These are phyloP conservation scores for Scophthalmus maximus DNA, from an alignment of 2,113 vertebrate genomes.

Conservation along the genomic window DNA sequence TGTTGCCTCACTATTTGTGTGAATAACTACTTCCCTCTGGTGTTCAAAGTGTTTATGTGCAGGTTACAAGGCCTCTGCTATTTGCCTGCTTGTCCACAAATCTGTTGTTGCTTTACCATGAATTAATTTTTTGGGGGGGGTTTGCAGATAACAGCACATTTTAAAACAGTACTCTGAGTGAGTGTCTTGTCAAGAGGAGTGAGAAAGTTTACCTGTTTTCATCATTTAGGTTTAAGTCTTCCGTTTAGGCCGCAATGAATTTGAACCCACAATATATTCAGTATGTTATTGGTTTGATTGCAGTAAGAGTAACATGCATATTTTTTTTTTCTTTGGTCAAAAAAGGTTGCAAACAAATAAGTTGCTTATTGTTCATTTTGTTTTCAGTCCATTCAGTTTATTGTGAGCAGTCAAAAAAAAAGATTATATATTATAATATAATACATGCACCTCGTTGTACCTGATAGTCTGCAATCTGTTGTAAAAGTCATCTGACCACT, in stretches of 20 bases:
- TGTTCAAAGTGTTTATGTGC: slow-evolving; percentile 62
- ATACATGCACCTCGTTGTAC: background rate
- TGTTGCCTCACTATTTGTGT: slow-evolving; percentile 42
- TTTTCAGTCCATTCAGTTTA: background rate
- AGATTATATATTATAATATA: background rate
- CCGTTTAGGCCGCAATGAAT: background rate
- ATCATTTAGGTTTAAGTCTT: background rate
- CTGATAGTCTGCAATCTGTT: too few relatives aligned
- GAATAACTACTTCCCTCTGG: slow-evolving; percentile 74
- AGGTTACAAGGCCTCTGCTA: slow-evolving; percentile 23
- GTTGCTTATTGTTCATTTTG: slow-evolving; percentile 2
- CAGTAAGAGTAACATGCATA: background rate
- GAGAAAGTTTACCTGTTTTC: background rate
- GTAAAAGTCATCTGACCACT: background rate
- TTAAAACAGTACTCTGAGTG: background rate
- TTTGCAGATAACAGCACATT: background rate
- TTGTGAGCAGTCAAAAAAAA: slow-evolving; percentile 10
- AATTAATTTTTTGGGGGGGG: background rate
- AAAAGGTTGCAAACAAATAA: slow-evolving; percentile 25
- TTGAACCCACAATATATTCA: background rate
- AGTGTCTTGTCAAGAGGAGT: background rate
- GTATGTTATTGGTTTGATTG: background rate
- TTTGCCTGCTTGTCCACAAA: slow-evolving; percentile 1
- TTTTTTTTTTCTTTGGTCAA: background rate
- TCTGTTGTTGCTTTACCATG: slow-evolving; percentile 1